Evolutionary conservation across 1,140 invertebrate species (phyloP), one percentile per base, ranked within the genome.

Genomic region (Philaenus spumarius): DNA sequence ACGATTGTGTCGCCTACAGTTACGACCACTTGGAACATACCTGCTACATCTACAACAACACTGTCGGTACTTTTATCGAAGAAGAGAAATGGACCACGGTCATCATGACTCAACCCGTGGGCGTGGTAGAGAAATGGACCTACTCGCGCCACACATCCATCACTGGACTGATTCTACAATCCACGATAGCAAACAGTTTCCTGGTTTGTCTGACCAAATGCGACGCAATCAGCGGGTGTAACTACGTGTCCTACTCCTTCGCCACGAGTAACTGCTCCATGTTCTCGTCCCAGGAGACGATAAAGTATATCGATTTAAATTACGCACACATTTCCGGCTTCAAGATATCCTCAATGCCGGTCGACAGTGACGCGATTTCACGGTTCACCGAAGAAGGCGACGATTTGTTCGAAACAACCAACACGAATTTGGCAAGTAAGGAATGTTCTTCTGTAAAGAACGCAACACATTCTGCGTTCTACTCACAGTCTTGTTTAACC

Each of bases 101-200:
- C 6, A 46, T 60, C 15, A 55, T 60, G 53, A 55, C 51, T 2
- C 58, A 60, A 34, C 58, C 58, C 1, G 46, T 20, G 5, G 51
- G 51, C 11, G 37, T 60, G 2, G 15, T 60, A 17, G 23, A 47
- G 5, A 40, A 60, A 24, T 60, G 53, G 51, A 35, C 34, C 14
- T 60, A 55, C 19, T 43, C 34, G n/a, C 40, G 58, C 2, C 58
- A 60, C 24, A 60, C 58, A 14, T 35, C 23, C 7, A 43, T 55
- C 1, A 42, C 17, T 2, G 51, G 58, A 9, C 20, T 30, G 6
- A 15, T 17, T 23, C n/a, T 26, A 19, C 15, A 34, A 19, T 26
- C n/a, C 12, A 9, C 23, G n/a, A 26, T 6, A 20, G 46, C 51
- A 20, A 20, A 12, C 12, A 48, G 26, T n/a, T 51, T 58, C 30